These are phyloP conservation scores for Myiozetetes cayanensis DNA, from an alignment of 2,113 vertebrate genomes.

Conservation along the genomic window DNA sequence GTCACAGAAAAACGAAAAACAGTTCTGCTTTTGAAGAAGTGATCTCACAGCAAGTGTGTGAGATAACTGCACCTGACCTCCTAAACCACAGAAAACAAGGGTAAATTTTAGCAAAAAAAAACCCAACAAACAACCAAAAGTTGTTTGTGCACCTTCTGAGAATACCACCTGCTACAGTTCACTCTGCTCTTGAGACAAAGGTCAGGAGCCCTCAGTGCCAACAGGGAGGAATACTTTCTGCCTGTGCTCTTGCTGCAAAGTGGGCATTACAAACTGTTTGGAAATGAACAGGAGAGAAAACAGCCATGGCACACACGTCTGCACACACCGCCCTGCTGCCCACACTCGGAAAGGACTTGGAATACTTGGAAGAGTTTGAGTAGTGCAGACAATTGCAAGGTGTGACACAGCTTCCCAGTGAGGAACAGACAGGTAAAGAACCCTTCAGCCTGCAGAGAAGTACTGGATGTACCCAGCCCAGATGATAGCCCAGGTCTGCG, in stretches of 20 bases:
- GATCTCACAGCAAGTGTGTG: background rate
- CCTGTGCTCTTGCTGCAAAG: background rate
- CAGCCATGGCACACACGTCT: background rate
- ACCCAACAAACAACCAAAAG: background rate
- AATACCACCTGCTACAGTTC: constrained; percentile 8
- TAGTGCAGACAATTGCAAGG: background rate
- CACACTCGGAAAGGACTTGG: background rate
- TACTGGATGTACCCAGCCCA: fast-evolving
- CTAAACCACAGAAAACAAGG: background rate
- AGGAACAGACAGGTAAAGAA: background rate
- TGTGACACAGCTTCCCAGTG: background rate
- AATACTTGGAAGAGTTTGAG: background rate
- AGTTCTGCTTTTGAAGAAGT: background rate
- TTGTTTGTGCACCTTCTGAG: background rate
- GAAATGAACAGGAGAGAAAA: background rate
- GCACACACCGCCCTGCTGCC: background rate
- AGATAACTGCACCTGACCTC: background rate
- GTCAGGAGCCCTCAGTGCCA: background rate
- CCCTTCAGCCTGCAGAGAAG: background rate
- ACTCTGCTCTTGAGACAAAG: background rate
- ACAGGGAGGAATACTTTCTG: background rate
- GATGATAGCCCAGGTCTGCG: background rate
- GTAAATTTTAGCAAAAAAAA: background rate
- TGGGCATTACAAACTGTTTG: background rate
- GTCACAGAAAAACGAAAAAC: background rate